Evolutionary conservation across 2,888 invertebrate species (phyloP).

Genomic region (Orthosia incerta): DNA sequence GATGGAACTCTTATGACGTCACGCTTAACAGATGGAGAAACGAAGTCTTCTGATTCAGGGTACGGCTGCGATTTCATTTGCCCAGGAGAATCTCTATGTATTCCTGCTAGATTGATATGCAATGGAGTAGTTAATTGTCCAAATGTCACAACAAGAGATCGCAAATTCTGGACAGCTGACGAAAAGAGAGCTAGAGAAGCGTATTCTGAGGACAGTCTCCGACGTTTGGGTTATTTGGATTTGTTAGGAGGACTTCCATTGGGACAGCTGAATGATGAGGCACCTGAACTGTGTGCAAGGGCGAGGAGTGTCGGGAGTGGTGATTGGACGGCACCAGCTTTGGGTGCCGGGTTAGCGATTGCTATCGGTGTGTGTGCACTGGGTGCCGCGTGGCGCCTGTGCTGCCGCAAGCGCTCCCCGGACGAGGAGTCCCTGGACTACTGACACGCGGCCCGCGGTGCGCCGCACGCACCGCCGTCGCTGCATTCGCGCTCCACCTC

Average conservation of each 20-base stretch:
- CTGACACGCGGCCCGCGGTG: slow-evolving; percentile 91
- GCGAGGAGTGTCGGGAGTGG: slow-evolving; percentile 86
- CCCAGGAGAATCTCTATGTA: slow-evolving; percentile 96
- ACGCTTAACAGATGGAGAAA: slow-evolving; percentile 92
- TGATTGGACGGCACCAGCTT: slow-evolving; percentile 92
- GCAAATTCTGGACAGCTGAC: slow-evolving; percentile 87
- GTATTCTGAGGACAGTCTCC: slow-evolving; percentile 91
- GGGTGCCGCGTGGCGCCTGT: slow-evolving; percentile 91
- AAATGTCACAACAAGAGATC: slow-evolving; percentile 91
- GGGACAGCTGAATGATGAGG: slow-evolving; percentile 93
- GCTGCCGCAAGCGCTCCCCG: slow-evolving; percentile 91
- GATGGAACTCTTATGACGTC: slow-evolving; percentile 95
- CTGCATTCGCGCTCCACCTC: slow-evolving; percentile 86
- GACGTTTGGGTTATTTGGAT: slow-evolving; percentile 91
- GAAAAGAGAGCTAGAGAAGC: slow-evolving; percentile 89
- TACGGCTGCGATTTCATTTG: slow-evolving; percentile 96
- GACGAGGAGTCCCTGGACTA: slow-evolving; percentile 92
- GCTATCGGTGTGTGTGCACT: slow-evolving; percentile 91
- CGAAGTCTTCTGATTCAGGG: slow-evolving; percentile 78
- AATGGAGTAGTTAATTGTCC: slow-evolving; percentile 97
- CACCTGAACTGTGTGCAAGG: slow-evolving; percentile 93
- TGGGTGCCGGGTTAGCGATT: slow-evolving; percentile 92
- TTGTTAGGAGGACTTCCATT: slow-evolving; percentile 83
- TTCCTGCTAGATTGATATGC: slow-evolving; percentile 95
- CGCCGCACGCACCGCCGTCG: slow-evolving; percentile 86